A percentile compares a stretch with the other conserved stretches of the same genome.
Evolutionary conservation across 2,797 vertebrate genomes (phyloP).

Genomic region (Chelon labrosus): DNA sequence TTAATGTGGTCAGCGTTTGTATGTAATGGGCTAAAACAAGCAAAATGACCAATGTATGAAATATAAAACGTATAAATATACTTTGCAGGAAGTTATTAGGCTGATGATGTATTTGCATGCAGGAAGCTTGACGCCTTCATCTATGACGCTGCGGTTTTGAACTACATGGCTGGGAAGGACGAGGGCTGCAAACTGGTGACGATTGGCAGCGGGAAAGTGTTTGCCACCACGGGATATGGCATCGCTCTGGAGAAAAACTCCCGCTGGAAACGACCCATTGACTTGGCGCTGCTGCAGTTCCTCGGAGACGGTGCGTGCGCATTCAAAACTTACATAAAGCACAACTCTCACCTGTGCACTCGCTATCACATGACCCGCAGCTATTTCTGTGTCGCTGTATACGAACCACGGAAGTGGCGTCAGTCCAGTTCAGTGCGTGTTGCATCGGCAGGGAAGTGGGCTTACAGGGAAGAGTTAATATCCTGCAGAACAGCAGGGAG

Average conservation of each 20-base stretch:
- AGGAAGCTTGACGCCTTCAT: constrained; percentile 99
- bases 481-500: constrained; percentile 72
- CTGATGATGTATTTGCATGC: constrained; percentile 15
- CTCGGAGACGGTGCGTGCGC: constrained; percentile 90
- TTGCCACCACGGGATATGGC: constrained; percentile 97
- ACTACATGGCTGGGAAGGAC: constrained; percentile 99
- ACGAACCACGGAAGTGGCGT: constrained; percentile 38
- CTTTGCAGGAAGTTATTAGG: too few relatives aligned
- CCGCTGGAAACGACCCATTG: constrained; percentile 94
- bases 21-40: constrained; percentile 3
- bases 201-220: constrained; percentile 98
- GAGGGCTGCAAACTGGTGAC: constrained; percentile 99
- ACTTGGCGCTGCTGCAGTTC: constrained; percentile 97
- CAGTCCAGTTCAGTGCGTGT: constrained; percentile 55
- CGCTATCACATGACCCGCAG: background rate
- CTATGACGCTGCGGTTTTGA: constrained; percentile 96
- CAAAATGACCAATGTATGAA: background rate
- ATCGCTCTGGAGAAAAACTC: constrained; percentile 98
- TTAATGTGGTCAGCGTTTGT: background rate
- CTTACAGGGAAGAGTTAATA: constrained; percentile 78
- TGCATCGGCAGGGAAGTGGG: constrained; percentile 61
- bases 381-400: constrained; percentile 8
- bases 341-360: background rate
- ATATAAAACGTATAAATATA: too few relatives aligned
- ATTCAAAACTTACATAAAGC: constrained; percentile 1